Percentiles rank a stretch among this genome's conserved stretches.
Conservation (phyloP, 64 coral and sea anemone genomes). For the Actinia equina region DNA sequence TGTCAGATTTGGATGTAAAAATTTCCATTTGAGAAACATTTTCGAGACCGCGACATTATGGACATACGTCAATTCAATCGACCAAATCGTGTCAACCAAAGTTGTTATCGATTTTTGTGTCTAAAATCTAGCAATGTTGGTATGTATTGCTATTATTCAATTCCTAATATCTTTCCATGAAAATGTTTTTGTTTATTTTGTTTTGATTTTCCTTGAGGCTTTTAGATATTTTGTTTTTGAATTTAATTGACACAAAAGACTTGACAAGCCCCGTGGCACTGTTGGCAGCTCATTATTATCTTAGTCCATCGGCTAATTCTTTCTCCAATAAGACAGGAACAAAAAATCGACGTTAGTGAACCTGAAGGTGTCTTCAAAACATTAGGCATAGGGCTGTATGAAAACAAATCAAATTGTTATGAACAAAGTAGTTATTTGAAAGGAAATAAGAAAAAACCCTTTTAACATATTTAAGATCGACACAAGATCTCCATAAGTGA, state of each 20-base stretch:
- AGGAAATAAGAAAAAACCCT: background rate
- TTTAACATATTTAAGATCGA: background rate
- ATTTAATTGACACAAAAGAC: background rate
- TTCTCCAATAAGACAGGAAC: conserved; percentile 4
- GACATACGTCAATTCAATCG: too few species aligned
- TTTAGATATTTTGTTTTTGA: background rate
- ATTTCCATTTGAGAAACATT: background rate
- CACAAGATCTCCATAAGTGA: background rate
- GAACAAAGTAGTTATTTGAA: background rate
- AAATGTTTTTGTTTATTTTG: background rate
- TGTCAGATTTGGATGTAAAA: background rate
- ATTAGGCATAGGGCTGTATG: background rate
- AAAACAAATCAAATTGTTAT: background rate
- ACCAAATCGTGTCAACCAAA: background rate
- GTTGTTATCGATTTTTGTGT: background rate
- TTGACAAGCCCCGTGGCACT: background rate
- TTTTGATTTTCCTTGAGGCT: background rate
- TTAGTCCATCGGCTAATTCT: background rate
- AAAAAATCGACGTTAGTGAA: background rate
- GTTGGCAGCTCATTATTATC: background rate
- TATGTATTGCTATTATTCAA: background rate
- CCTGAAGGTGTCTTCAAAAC: background rate
- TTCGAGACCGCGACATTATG: too few species aligned
- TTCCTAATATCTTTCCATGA: background rate
- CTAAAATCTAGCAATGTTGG: too few species aligned